Conservation (phyloP, 2,113 vertebrate genomes). For the Odobenus rosmarus region DNA sequence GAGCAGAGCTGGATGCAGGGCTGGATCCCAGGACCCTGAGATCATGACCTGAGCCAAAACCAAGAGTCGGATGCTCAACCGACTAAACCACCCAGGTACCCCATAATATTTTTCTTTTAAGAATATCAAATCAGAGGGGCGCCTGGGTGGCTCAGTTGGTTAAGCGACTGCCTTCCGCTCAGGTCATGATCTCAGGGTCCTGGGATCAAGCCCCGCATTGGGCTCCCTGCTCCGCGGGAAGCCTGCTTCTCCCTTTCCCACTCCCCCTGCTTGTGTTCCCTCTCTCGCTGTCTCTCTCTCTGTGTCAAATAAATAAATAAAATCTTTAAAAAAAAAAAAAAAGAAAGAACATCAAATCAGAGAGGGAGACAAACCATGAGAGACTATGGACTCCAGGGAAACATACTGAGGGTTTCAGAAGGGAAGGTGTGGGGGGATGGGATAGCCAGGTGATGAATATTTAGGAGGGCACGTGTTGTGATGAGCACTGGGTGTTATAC, state of each 20-base stretch:
- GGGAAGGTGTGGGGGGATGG: no score
- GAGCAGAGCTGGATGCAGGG: background rate
- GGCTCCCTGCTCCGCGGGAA: background rate
- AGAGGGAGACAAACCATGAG: no score
- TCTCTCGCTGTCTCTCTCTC: background rate
- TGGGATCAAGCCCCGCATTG: background rate
- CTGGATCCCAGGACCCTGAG: background rate
- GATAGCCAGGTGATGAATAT: no score
- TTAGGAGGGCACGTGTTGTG: no score
- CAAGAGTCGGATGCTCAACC: accelerated
- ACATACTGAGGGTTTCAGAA: no score
- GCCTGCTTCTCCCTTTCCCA: background rate
- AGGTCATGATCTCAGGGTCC: background rate
- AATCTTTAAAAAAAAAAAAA: no score
- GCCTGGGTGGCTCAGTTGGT: background rate
- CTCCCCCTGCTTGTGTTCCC: background rate
- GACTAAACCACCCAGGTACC: background rate
- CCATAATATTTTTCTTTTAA: slow-evolving; percentile 5
- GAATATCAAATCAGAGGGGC: background rate
- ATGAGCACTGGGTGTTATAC: no score
- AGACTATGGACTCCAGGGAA: no score
- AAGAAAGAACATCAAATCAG: no score
- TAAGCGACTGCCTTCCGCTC: background rate
- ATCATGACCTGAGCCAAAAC: background rate
- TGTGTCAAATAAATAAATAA: background rate